Conservation (phyloP, 2,888 invertebrate species). For the Quadriops clusia region DNA sequence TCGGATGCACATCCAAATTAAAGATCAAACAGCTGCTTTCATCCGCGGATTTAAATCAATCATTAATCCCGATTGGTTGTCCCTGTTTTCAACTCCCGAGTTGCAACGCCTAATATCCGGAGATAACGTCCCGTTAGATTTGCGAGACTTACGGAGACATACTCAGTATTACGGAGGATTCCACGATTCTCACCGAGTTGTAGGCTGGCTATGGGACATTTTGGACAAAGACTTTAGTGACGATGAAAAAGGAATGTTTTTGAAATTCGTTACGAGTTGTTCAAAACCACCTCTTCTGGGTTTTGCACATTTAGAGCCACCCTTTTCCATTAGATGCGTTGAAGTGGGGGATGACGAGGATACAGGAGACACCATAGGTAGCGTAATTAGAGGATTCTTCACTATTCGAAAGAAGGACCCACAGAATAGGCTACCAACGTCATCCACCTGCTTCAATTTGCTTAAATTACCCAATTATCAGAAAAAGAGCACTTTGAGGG, state of each 20-base stretch:
- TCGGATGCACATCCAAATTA: conserved; percentile 95
- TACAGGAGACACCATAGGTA: conserved; percentile 80
- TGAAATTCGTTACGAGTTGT: conserved; percentile 82
- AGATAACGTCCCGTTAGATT: conserved; percentile 85
- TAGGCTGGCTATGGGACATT: conserved; percentile 98
- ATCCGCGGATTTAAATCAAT: conserved; percentile 93
- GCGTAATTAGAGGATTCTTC: conserved; percentile 95
- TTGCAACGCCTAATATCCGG: conserved; percentile 91
- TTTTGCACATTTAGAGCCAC: conserved; percentile 92
- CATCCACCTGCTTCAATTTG: conserved; percentile 97
- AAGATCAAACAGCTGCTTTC: conserved; percentile 92
- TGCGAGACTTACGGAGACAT: conserved; percentile 75
- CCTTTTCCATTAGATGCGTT: conserved; percentile 96
- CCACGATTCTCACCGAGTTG: conserved; percentile 93
- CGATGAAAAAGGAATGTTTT: conserved; percentile 83
- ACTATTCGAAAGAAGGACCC: conserved; percentile 93
- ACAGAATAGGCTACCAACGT: conserved; percentile 90
- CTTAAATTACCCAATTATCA: conserved; percentile 97
- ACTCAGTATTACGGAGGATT: conserved; percentile 99
- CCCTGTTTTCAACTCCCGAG: conserved; percentile 92
- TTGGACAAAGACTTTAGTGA: conserved; percentile 88
- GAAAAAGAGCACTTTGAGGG: conserved; percentile 85
- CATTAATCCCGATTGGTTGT: conserved; percentile 89
- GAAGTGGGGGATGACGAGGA: conserved; percentile 98
- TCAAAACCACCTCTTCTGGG: conserved; percentile 94